These are phyloP conservation scores for Phocides pigmalion DNA, from an alignment of 1,140 invertebrate genomes.

Conservation along the genomic window DNA sequence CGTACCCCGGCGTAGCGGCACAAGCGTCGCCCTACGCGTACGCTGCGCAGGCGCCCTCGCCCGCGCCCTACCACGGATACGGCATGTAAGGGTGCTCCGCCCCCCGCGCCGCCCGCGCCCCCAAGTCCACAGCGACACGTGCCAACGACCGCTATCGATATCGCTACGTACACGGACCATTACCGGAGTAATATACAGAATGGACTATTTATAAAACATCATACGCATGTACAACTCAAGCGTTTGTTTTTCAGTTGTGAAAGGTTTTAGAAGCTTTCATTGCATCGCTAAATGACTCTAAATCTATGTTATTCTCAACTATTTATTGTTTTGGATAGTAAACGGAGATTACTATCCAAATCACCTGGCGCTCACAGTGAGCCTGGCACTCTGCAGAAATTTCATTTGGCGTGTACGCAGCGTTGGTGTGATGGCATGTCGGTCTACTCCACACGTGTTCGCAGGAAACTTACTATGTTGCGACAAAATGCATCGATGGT, in stretches of 20 bases:
- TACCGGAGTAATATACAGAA: neutral
- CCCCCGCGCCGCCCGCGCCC: too few relatives aligned
- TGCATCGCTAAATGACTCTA: too few relatives aligned
- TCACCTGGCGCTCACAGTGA: too few relatives aligned
- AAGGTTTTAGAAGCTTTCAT: too few relatives aligned
- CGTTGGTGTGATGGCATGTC: neutral
- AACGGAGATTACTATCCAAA: too few relatives aligned
- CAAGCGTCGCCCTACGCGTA: constrained; percentile 78
- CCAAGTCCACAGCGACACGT: too few relatives aligned
- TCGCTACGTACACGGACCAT: neutral
- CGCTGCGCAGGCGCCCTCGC: constrained; percentile 79
- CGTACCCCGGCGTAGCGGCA: constrained; percentile 72
- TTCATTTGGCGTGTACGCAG: too few relatives aligned
- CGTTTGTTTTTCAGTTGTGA: too few relatives aligned
- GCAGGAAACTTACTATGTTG: constrained; percentile 9
- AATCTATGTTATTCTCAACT: too few relatives aligned
- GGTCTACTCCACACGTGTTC: constrained; percentile 16
- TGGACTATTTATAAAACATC: neutral
- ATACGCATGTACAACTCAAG: too few relatives aligned
- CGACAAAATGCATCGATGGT: constrained; percentile 15
- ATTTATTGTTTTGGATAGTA: too few relatives aligned
- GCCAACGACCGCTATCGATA: neutral
- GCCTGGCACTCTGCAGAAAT: too few relatives aligned
- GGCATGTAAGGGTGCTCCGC: constrained; percentile 76
- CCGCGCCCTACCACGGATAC: constrained; percentile 81